Base-by-base conservation (phyloP, 2,113 vertebrate species). In the Anhinga rufa region DNA sequence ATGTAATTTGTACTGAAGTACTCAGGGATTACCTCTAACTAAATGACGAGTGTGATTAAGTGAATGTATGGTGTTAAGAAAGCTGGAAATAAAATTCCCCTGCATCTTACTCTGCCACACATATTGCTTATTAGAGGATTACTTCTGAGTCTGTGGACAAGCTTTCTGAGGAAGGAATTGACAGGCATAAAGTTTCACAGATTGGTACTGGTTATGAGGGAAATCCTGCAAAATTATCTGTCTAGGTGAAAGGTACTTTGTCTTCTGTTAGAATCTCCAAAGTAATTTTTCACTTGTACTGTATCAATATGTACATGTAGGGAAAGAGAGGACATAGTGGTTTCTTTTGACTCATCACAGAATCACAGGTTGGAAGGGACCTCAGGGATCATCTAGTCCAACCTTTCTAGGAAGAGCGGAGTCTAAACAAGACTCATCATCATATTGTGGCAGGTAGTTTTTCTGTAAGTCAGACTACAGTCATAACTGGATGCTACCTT, bases 31-130 rank as follows among this genome's bases (percentile, higher is more conserved):
- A 90, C 29, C 36, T 94, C 86, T 91, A 91, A 91, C 87, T 94
- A 91, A 94, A 93, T 51, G 80, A 96, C 93, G 91, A 95, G 77
- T 72, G 57, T 91, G 94, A 97, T 93, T 94, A 97, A 89, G 49
- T 62, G 91, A 96, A 93, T 89, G 89, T 94, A 94, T 66, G 91
- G 88, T 91, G 77, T 89, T 94, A 96, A 96, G 95, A 94, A 96
- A 94, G 86, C 83, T 89, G 96, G 90, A 91, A 95, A 94, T 94
- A 92, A 96, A 96, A 96, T 90, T 94, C 68, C 48, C 44, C 71
- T 93, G 55, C 79, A 86, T 95, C 90, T 93, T 88, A 83, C 66
- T 88, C 82, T 75, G 79, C 68, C 79, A 75, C 29, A 74, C 29
- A 72, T 14, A 93, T 91, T 94, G 74, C 91, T 93, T 93, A 85